phyloP scores from a whole-genome alignment of 2,888 invertebrate species.

The Coenonympha glycerion region DNA sequence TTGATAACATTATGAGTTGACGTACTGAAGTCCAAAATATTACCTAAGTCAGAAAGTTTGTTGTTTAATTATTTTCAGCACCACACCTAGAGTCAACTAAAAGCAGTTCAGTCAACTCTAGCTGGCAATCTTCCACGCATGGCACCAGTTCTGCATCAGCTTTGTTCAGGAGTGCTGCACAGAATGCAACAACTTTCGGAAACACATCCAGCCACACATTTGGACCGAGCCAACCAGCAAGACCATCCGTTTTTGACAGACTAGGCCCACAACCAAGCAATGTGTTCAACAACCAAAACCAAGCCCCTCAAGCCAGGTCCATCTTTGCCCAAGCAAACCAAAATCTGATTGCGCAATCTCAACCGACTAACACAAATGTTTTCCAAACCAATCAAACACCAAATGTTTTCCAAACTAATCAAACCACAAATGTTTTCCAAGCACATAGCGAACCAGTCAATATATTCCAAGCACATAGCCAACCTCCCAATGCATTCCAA shows the following conservation, averaged over 20 bases:
- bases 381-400: slow-evolving; percentile 3
- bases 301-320: slow-evolving; percentile 19
- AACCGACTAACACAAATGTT: slow-evolving; percentile 11
- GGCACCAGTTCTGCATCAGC: slow-evolving; percentile 40
- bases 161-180: slow-evolving; percentile 51
- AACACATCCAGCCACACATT: slow-evolving; percentile 35
- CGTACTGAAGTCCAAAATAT: too few relatives aligned
- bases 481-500: background rate
- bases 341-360: slow-evolving; percentile 21
- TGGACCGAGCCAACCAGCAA: slow-evolving; percentile 29
- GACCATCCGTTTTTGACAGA: slow-evolving; percentile 23
- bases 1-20: too few relatives aligned
- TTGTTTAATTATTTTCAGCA: slow-evolving; percentile 15
- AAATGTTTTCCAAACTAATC: slow-evolving; percentile 1
- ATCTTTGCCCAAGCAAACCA: slow-evolving; percentile 30
- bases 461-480: slow-evolving; percentile 14
- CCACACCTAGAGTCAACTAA: slow-evolving; percentile 11
- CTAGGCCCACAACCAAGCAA: slow-evolving; percentile 20
- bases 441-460: slow-evolving; percentile 16
- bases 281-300: slow-evolving; percentile 16
- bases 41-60: too few relatives aligned
- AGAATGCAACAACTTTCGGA: slow-evolving; percentile 34
- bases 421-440: slow-evolving; percentile 12
- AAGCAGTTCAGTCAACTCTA: background rate
- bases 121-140: slow-evolving; percentile 1